phyloP scores from a whole-genome alignment of 2,797 vertebrate species.

The Helostoma temminkii region DNA sequence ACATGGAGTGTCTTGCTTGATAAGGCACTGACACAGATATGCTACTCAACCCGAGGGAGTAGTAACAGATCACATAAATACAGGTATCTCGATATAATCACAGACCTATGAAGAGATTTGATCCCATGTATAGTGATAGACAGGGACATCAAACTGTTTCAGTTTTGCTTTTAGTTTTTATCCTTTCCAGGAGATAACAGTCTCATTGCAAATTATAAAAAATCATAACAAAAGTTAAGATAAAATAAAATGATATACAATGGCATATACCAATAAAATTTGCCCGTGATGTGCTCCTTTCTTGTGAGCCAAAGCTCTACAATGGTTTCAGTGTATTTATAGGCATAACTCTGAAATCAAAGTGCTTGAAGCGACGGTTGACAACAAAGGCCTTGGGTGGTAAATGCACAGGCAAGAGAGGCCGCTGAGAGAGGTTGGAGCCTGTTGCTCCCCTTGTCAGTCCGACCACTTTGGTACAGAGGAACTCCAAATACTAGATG shows the following conservation, averaged over 20 bases:
- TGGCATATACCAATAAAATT: constrained; percentile 37
- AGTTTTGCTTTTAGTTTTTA: constrained; percentile 42
- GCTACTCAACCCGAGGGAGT: constrained; percentile 48
- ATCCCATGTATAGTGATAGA: constrained; percentile 21
- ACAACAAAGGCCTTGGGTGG: constrained; percentile 49
- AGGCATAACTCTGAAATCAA: constrained; percentile 51
- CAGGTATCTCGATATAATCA: constrained; percentile 40
- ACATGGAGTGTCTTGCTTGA: constrained; percentile 71
- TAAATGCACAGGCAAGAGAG: constrained; percentile 40
- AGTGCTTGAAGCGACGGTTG: constrained; percentile 51
- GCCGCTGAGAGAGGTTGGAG: constrained; percentile 47
- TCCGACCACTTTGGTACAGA: constrained; percentile 45
- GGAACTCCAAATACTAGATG: constrained; percentile 61
- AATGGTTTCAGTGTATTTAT: constrained; percentile 43
- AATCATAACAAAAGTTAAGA: constrained; percentile 37
- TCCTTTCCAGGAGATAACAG: constrained; percentile 36
- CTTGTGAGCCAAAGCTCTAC: constrained; percentile 41
- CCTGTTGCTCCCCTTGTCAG: constrained; percentile 42
- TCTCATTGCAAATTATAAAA: constrained; percentile 43
- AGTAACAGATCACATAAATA: constrained; percentile 20
- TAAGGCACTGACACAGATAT: constrained; percentile 86
- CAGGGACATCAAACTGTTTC: constrained; percentile 42
- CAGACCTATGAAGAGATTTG: constrained; percentile 25
- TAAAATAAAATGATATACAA: constrained; percentile 33
- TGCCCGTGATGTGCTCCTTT: constrained; percentile 21